Evolutionary conservation across 2,113 vertebrate species (phyloP).

Genomic region (Mola mola): DNA sequence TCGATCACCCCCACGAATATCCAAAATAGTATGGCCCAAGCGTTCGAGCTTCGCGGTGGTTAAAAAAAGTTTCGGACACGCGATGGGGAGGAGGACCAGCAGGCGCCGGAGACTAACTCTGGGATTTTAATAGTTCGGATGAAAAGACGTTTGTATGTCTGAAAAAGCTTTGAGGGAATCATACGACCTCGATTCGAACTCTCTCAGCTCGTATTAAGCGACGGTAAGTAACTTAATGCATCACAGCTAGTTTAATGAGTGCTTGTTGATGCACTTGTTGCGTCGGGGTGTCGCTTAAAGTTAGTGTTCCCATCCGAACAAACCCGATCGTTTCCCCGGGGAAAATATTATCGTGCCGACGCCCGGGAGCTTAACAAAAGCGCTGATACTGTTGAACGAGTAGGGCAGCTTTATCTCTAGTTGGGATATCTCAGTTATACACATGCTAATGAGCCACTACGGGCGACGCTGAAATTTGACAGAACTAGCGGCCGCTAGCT

Average conservation of each 20-base stretch:
- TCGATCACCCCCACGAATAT: slow-evolving; percentile 10
- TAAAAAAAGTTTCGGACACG: slow-evolving; percentile 26
- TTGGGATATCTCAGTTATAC: too few species aligned
- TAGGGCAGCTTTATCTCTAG: too few species aligned
- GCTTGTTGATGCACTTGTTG: slow-evolving; percentile 63
- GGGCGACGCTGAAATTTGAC: too few species aligned
- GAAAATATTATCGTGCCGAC: too few species aligned
- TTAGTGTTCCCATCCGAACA: too few species aligned
- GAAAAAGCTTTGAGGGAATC: neutral
- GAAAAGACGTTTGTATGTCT: neutral
- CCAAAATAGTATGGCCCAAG: slow-evolving; percentile 53
- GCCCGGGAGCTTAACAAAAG: too few species aligned
- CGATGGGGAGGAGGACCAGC: neutral
- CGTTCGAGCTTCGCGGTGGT: neutral
- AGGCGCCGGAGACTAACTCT: too few species aligned
- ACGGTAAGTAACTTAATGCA: slow-evolving; percentile 40
- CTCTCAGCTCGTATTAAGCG: neutral
- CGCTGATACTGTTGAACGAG: too few species aligned
- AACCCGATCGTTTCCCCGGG: too few species aligned
- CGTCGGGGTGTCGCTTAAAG: too few species aligned
- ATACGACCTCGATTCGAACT: neutral
- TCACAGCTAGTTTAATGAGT: neutral
- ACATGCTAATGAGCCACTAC: too few species aligned
- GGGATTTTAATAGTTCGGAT: neutral
- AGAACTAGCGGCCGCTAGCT: too few species aligned